These are phyloP conservation scores for Turritopsis dohrnii DNA, from an alignment of 30 jellyfish, hydroid and myxozoan genomes.

Conservation along the genomic window DNA sequence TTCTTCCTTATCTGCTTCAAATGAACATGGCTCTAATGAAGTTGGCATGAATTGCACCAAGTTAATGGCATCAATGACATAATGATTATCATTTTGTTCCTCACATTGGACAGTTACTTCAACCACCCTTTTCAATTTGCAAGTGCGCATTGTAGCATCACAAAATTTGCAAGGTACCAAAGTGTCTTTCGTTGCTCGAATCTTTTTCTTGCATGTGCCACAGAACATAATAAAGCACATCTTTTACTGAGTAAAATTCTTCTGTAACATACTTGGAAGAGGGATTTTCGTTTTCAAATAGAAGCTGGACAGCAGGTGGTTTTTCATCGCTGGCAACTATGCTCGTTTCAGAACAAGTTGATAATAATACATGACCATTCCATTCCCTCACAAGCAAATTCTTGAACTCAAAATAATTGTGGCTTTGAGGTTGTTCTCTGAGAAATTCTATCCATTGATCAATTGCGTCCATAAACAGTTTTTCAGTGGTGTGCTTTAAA, in stretches of 20 bases:
- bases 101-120: slow-evolving; percentile 9
- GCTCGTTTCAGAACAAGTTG: slow-evolving; percentile 11
- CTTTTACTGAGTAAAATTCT: slow-evolving; percentile 12
- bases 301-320: slow-evolving; percentile 10
- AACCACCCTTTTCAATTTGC: neutral
- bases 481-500: neutral
- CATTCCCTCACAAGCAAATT: slow-evolving; percentile 10
- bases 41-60: slow-evolving; percentile 14
- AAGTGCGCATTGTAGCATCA: neutral
- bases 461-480: slow-evolving; percentile 8
- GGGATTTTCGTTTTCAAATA: neutral
- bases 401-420: neutral
- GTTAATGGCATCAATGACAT: neutral
- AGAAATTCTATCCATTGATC: slow-evolving; percentile 1
- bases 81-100: neutral
- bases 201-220: slow-evolving; percentile 12
- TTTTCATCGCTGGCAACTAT: slow-evolving; percentile 12
- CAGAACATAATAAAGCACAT: slow-evolving; percentile 6
- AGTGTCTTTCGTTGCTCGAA: slow-evolving; percentile 2
- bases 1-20: slow-evolving; percentile 11
- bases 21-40: neutral
- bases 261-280: neutral
- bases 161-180: neutral
- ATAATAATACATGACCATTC: neutral
- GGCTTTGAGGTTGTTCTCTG: neutral